Evolutionary conservation across 2,888 invertebrate genomes (phyloP), one percentile per base, ranked within the genome.

Genomic region (Plebejus argus): DNA sequence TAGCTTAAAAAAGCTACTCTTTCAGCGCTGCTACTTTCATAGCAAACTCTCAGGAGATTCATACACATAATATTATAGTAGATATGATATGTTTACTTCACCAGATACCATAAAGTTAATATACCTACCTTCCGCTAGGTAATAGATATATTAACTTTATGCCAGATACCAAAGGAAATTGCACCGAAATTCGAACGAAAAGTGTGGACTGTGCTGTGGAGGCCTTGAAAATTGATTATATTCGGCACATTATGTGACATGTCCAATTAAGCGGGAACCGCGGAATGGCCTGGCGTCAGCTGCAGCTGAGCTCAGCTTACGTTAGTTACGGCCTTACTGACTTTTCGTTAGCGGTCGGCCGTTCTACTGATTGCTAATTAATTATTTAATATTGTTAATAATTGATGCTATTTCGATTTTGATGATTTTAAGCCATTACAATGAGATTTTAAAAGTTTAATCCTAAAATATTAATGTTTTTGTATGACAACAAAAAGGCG

Each of bases 251-350:
- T 71, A 71, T 39, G 70, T 15, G 71, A 39, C 39, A n/a, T 39
- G n/a, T 39, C 71, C 39, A 71, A 71, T 39, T 71, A n/a, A 71
- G n/a, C 20, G n/a, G n/a, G 39, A 71, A 71, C 71, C 71, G 20
- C 71, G n/a, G 20, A 28, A 28, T 23, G 20, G n/a, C 35, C 39
- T 10, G 15, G n/a, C 71, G 71, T n/a, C 71, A 39, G 35, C 20
- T 71, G 71, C 35, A 39, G 12, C 71, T n/a, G 12, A 39, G 39
- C n/a, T 39, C 71, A 71, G n/a, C 71, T 71, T 71, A 39, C 71
- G 35, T 39, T 20, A 39, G 71, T 20, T 39, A n/a, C 10, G 8
- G 39, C 35, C n/a, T 70, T 39, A 71, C 39, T n/a, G 35, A 18
- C n/a, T 7, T 39, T 71, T 71, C 39, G 39, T 71, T 39, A 39